These are phyloP conservation scores for Chaetoderma sp. DNA, from an alignment of 2,888 invertebrate species.

Conservation along the genomic window DNA sequence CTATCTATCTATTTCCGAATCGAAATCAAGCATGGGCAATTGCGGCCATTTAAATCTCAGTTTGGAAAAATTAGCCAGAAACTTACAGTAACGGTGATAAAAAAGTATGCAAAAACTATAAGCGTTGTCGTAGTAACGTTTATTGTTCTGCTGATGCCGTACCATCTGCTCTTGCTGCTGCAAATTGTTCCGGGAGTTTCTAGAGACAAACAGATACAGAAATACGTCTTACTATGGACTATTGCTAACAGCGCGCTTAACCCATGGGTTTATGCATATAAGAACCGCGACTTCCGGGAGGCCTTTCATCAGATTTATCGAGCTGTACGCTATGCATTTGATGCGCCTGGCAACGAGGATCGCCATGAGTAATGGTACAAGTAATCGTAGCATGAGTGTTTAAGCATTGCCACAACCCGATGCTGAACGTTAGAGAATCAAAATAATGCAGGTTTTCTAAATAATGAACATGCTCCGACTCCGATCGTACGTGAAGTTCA, in stretches of 20 bases:
- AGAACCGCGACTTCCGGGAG: constrained; percentile 75
- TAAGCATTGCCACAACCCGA: too few relatives aligned
- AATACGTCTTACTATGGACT: constrained; percentile 75
- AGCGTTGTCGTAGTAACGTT: constrained; percentile 77
- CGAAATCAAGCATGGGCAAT: constrained; percentile 77
- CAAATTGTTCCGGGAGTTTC: constrained; percentile 62
- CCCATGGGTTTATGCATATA: constrained; percentile 78
- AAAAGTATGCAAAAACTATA: constrained; percentile 76
- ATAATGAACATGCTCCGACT: too few relatives aligned
- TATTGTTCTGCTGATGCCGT: constrained; percentile 76
- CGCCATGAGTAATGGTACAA: too few relatives aligned
- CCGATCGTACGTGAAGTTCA: too few relatives aligned
- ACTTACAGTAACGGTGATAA: constrained; percentile 58
- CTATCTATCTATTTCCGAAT: too few relatives aligned
- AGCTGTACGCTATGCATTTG: too few relatives aligned
- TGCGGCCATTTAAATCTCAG: constrained; percentile 75
- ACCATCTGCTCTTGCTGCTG: constrained; percentile 71
- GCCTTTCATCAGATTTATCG: constrained; percentile 70
- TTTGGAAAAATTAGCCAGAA: constrained; percentile 63
- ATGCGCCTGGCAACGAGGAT: too few relatives aligned
- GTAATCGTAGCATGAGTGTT: too few relatives aligned
- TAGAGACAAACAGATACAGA: constrained; percentile 72
- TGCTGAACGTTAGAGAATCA: too few relatives aligned
- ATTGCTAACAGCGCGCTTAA: constrained; percentile 75
- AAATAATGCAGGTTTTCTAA: too few relatives aligned